Evolutionary conservation across 2,797 vertebrate genomes (phyloP), one percentile per base, ranked within the genome.

Genomic region (Sciurus vulgaris): DNA sequence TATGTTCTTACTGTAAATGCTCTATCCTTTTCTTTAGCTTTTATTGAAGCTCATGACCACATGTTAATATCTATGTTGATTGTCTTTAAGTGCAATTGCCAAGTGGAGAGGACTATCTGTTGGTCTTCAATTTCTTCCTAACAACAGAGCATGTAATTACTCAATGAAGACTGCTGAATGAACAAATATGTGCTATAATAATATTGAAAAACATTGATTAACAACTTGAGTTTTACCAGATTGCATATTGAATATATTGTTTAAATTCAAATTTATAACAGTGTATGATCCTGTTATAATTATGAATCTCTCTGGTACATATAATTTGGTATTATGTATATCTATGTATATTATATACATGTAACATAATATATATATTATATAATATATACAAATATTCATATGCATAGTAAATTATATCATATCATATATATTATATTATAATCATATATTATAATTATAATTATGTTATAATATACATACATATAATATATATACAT

Each of bases 151-250:
- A 87, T 38, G 24, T 33, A 41, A 41, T 35, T 85, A 84, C 51
- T 92, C 77, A 91, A 63, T 78, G 85, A 92, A 84, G 54, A 74
- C 28, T 72, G 1, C 47, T 41, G 13, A 81, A 65, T 69, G 7
- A 88, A 70, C 89, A 73, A 86, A 77, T 89, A 94, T 81, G 77
- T 89, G 30, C 65, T 8, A 89, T 76, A 38, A 91, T 76, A 11
- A 72, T 63, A 61, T 49, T 89, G 28, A 49, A 0, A 81, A 41
- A 10, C 5, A 83, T 76, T 87, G 26, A 69, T 35, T 86, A 93
- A 89, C 5, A 95, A 61, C 18, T 74, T 81, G 4, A 6, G 67
- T 67, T 83, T 91, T 89, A 1, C 33, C 15, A 74, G 56, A 26
- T 22, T 84, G 7, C 3, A n/a, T 87, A 28, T 22, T 88, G 22